Base-by-base conservation (phyloP, 2,888 invertebrate genomes). In the Tachystola acroxantha region DNA sequence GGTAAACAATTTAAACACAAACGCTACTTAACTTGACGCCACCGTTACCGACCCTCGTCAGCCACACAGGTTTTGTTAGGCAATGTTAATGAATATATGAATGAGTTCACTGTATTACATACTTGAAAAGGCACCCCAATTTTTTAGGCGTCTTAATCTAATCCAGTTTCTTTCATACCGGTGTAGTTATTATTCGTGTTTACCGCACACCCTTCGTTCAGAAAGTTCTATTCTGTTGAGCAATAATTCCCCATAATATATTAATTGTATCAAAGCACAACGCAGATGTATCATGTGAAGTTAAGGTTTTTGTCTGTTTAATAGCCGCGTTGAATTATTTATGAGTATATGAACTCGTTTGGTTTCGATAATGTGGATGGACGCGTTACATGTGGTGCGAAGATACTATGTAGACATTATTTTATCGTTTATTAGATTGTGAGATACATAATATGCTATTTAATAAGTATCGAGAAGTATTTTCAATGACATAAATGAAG, bases 161-260 rank as follows among this genome's bases (percentile, higher is more conserved):
- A 75, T 72, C 73, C 72, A 69, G 74, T 80, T 75, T 66, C 58
- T 60, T 60, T 51, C 45, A 50, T 41, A 53, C 53, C 51, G 50
- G 49, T 53, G 16, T 50, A 46, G 51, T 57, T 57, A 57, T 78
- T 72, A 74, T 79, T 65, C 63, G 45, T 71, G 67, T 70, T 72
- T 70, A 79, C 79, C 79, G 53, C 73, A 70, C 65, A 65, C 66
- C 65, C 65, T 60, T 61, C 51, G 49, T 46, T 40, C 55, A 60
- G 57, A 57, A 60, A 53, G 52, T 50, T 49, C 53, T 49, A 50
- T 54, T 58, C 48, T 54, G 57, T 57, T 51, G 47, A 51, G 57
- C 51, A 63, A 63, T 65, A 62, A 59, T 60, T 57, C 62, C 59
- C 62, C 53, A 57, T 64, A 64, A 70, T 68, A 61, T 66, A 67